A percentile compares a stretch with the other conserved stretches of the same genome.
Conservation (phyloP, 2,888 invertebrate species). For the Heliconius hortense region DNA sequence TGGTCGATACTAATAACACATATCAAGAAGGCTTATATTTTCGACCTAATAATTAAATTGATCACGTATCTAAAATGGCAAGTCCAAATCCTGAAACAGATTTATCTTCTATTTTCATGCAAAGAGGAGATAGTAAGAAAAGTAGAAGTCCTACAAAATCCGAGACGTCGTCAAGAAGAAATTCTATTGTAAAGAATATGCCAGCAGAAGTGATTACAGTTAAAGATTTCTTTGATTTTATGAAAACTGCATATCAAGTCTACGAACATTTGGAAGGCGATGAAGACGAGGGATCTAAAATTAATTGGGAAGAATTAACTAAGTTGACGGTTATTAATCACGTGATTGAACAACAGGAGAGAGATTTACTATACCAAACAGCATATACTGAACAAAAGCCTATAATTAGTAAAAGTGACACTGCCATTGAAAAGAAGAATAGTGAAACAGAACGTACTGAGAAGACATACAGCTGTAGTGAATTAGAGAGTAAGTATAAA, state of each 20-base stretch:
- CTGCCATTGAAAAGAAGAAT: slow-evolving; percentile 57
- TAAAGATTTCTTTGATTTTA: slow-evolving; percentile 86
- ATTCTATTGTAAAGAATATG: slow-evolving; percentile 53
- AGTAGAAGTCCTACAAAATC: slow-evolving; percentile 55
- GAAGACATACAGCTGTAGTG: slow-evolving; percentile 69
- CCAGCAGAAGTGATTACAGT: slow-evolving; percentile 85
- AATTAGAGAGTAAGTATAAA: slow-evolving; percentile 62
- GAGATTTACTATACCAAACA: slow-evolving; percentile 69
- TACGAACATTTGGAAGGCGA: slow-evolving; percentile 74
- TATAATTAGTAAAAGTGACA: slow-evolving; percentile 68
- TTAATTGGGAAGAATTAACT: slow-evolving; percentile 79
- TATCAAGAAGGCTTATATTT: slow-evolving; percentile 26
- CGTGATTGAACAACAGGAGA: slow-evolving; percentile 72
- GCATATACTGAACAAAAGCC: slow-evolving; percentile 61
- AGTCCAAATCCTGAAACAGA: slow-evolving; percentile 64
- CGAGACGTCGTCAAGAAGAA: slow-evolving; percentile 55
- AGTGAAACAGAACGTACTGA: slow-evolving; percentile 54
- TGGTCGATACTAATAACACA: slow-evolving; percentile 51
- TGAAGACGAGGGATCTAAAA: slow-evolving; percentile 69
- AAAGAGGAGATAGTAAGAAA: slow-evolving; percentile 57
- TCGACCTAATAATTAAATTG: slow-evolving; percentile 8
- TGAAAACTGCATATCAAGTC: slow-evolving; percentile 88
- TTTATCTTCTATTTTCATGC: slow-evolving; percentile 68
- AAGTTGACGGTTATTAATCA: slow-evolving; percentile 76
- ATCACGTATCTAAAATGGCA: slow-evolving; percentile 59